Conservation (phyloP, 2,888 invertebrate genomes). For the Strigamia crassipes region DNA sequence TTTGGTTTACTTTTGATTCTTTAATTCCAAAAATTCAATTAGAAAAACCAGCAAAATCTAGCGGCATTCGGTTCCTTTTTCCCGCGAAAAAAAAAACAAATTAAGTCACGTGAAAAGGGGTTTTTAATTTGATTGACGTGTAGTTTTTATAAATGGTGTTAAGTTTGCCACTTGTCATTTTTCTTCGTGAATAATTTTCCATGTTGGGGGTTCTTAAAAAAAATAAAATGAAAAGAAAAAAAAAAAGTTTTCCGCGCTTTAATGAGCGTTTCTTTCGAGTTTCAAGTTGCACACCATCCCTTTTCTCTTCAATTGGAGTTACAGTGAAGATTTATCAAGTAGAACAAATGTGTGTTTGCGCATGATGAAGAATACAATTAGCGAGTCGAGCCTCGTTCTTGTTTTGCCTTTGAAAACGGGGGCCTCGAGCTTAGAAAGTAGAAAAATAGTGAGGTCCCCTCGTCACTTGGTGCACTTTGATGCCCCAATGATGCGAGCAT, state of each 20-base stretch:
- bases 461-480: slow-evolving; percentile 33
- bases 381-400: neutral
- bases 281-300: neutral
- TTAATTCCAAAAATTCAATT: too few relatives aligned
- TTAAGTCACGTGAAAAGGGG: neutral
- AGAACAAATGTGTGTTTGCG: slow-evolving; percentile 16
- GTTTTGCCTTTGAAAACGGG: neutral
- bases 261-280: neutral
- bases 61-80: too few relatives aligned
- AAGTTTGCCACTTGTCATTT: slow-evolving; percentile 27
- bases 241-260: neutral
- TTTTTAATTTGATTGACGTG: slow-evolving; percentile 4
- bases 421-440: neutral
- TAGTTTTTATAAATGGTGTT: neutral
- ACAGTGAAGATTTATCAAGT: slow-evolving; percentile 22
- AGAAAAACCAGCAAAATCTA: too few relatives aligned
- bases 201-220: neutral
- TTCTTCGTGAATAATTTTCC: slow-evolving; percentile 22
- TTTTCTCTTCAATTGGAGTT: neutral
- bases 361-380: slow-evolving; percentile 25
- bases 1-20: too few relatives aligned
- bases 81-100: neutral
- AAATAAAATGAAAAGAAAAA: neutral
- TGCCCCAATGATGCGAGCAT: slow-evolving; percentile 25
- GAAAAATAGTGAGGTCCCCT: neutral